Base-by-base conservation (phyloP, 2,797 vertebrate species). In the Morelia viridis region DNA sequence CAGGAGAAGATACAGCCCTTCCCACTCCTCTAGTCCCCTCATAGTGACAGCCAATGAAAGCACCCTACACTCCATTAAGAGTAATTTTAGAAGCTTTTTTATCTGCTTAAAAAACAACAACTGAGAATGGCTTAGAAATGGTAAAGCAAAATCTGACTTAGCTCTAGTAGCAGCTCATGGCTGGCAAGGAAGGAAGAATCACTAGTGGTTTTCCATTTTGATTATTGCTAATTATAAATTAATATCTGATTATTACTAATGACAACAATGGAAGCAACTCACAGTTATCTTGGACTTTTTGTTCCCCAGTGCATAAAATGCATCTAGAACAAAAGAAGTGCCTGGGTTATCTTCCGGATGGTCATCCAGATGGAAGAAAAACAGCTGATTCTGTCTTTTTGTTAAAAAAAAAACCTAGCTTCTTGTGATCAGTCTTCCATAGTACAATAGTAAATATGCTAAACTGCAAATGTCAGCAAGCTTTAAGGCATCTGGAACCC, bases 401-500 rank as follows among this genome's bases (percentile, higher is more conserved):
- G 19, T 24, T 46, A 46, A 11, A 11, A 57, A 83, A 86, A 89
- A 90, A 57, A 68, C 93, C 92, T 41, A 91, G 86, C 60, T 95
- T 96, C 94, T 94, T 95, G 96, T 94, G 89, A 94, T 96, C 94
- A 95, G 93, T 94, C 95, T 96, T 95, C 92, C 60, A 61, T 46
- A 65, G 60, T 94, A 92, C 46, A 85, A 94, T 90, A 92, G 87
- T 87, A 95, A 96, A 91, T 93, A 86, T 91, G 91, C 76, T 92
- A 87, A 93, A 91, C 89, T 94, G 60, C 88, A 93, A 94, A 93
- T 96, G 94, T 91, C 90, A 95, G 94, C 86, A 94, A 92, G 85
- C 61, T 76, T 83, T 91, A 89, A 91, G 92, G 85, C 61, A 10
- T 89, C 83, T 88, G 24, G 91, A 89, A 50, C 56, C 62, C 41